Conservation (phyloP, 2,888 invertebrate genomes). For the Theretra japonica region DNA sequence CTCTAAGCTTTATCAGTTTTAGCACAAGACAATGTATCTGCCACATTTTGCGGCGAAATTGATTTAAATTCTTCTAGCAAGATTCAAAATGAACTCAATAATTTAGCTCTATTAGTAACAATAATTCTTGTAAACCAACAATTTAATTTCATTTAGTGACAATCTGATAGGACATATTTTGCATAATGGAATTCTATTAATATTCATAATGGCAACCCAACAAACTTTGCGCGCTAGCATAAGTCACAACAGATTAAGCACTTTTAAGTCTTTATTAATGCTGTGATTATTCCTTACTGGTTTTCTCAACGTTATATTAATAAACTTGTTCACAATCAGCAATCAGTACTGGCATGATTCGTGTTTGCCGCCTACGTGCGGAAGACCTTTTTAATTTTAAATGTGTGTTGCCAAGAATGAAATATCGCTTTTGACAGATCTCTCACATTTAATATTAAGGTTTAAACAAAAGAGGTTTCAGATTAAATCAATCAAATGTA, state of each 20-base stretch:
- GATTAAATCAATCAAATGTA: not conserved
- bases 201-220: constrained; percentile 8
- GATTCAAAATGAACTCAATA: too few relatives aligned
- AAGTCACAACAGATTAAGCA: constrained; percentile 15
- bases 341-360: not conserved
- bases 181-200: not conserved
- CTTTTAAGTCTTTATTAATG: constrained; percentile 35
- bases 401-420: constrained; percentile 6
- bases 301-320: constrained; percentile 35
- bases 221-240: not conserved
- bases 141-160: not conserved
- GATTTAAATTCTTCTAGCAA: too few relatives aligned
- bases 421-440: not conserved
- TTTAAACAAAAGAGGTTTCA: not conserved
- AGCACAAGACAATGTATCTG: not conserved
- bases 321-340: constrained; percentile 33
- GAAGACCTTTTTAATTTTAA: not conserved
- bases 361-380: constrained; percentile 15
- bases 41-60: too few relatives aligned
- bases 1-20: not conserved
- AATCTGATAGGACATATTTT: constrained; percentile 1
- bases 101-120: too few relatives aligned
- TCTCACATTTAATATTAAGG: too few relatives aligned
- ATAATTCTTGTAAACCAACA: not conserved
- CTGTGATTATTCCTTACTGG: constrained; percentile 32